A percentile compares a stretch with the other conserved stretches of the same genome.
phyloP scores from a whole-genome alignment of 2,113 vertebrate genomes.

The Leptosomus discolor region DNA sequence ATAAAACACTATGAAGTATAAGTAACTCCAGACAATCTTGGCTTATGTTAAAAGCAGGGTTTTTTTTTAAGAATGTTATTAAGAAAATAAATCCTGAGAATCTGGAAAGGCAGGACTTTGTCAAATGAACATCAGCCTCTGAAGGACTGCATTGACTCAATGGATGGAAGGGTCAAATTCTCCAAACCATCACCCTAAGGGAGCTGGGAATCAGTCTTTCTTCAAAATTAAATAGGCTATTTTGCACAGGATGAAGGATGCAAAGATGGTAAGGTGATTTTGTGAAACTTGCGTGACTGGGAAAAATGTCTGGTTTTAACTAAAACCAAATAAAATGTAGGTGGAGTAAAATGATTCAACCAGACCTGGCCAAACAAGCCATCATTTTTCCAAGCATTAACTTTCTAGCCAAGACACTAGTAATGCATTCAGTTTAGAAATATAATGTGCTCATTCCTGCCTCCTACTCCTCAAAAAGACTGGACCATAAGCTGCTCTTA shows the following conservation, averaged over 20 bases:
- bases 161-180: constrained; percentile 17
- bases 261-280: background rate
- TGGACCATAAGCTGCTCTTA: background rate
- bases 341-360: background rate
- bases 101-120: constrained; percentile 17
- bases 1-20: constrained; percentile 57
- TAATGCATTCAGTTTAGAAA: background rate
- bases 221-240: background rate
- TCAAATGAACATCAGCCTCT: constrained; percentile 9
- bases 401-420: background rate
- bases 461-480: background rate
- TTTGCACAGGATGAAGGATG: background rate
- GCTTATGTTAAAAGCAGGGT: constrained; percentile 26
- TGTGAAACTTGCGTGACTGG: background rate
- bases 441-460: background rate
- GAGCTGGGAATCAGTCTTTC: background rate
- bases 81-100: constrained; percentile 58
- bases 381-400: background rate
- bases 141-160: background rate
- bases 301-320: background rate
- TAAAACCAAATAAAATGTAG: background rate
- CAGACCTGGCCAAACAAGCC: background rate
- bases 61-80: constrained; percentile 15
- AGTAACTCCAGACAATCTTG: constrained; percentile 54
- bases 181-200: background rate